Evolutionary conservation across 2,797 vertebrate genomes (phyloP), one percentile per base, ranked within the genome.

Genomic region (Kryptolebias ocellatus): DNA sequence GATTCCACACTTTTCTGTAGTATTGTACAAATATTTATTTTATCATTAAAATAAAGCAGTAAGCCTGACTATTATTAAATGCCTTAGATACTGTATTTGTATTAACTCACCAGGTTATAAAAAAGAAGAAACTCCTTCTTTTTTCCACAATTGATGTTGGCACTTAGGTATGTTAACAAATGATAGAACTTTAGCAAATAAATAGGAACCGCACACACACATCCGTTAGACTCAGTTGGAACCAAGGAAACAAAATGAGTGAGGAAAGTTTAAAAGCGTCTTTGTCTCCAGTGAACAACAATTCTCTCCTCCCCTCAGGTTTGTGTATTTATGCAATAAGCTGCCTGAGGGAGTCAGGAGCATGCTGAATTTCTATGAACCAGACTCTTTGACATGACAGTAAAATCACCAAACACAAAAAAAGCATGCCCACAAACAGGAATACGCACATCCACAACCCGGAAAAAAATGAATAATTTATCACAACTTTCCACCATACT

Each of bases 301-400:
- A 64, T 73, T 60, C 18, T 64, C 37, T 46, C 37, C 50, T 59
- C 50, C 57, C 61, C 64, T 59, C 66, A 56, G 78, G 80, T 61
- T 74, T 86, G 68, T 65, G 60, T 76, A 71, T 64, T 73, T 74
- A 71, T 62, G 66, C 69, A 83, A 73, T 67, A 63, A 76, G 64
- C 50, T 73, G 83, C 89, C 79, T 77, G 73, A 64, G 85, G 86
- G 72, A 84, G 72, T 78, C 49, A 65, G 74, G 75, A 65, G 64
- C 60, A 81, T 66, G 61, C 63, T 76, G 84, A 71, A 83, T 86
- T 69, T 58, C 67, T 78, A 84, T 78, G 57, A 84, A 83, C 50
- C 47, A 60, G 62, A 60, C 46, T 75, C 73, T 80, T 70, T 84
- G 79, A 83, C 84, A 76, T 76, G 70, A 76, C 57, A 70, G 69